These are phyloP conservation scores for Dryoscopus gambensis DNA, from an alignment of 2,113 vertebrate genomes.

Conservation along the genomic window DNA sequence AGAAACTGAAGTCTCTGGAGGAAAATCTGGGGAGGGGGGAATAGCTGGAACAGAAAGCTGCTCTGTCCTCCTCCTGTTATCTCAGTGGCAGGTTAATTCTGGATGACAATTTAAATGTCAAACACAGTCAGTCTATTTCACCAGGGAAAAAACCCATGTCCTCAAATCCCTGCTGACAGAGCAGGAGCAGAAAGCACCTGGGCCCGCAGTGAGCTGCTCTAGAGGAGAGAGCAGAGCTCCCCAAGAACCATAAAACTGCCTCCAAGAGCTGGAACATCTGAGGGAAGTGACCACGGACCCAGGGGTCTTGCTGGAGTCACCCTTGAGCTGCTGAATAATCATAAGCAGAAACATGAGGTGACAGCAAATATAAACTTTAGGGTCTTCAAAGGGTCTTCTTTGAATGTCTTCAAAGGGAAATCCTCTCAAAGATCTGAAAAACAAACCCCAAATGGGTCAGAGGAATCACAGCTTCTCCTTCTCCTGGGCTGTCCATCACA, in stretches of 20 bases:
- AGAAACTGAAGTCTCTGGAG: neutral
- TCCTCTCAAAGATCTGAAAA: neutral
- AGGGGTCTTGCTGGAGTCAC: neutral
- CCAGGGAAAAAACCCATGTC: neutral
- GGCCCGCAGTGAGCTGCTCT: neutral
- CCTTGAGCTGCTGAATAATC: neutral
- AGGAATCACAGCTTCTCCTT: neutral
- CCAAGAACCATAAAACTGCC: neutral
- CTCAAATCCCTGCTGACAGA: neutral
- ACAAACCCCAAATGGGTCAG: neutral
- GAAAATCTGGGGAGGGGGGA: neutral
- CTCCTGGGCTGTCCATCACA: neutral
- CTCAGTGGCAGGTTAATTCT: constrained; percentile 1
- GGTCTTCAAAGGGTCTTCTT: too few relatives aligned
- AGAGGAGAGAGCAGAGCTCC: neutral
- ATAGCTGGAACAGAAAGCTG: neutral
- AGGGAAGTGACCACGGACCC: rapidly evolving
- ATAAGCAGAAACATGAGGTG: neutral
- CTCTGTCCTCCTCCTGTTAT: neutral
- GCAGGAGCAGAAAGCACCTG: neutral
- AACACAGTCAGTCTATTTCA: neutral
- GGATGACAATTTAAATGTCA: constrained; percentile 1
- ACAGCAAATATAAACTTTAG: neutral
- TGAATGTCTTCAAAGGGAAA: neutral
- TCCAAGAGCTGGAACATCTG: neutral